Evolutionary conservation across 2,797 vertebrate genomes (phyloP), one percentile per base, ranked within the genome.

Genomic region (Anguilla anguilla): DNA sequence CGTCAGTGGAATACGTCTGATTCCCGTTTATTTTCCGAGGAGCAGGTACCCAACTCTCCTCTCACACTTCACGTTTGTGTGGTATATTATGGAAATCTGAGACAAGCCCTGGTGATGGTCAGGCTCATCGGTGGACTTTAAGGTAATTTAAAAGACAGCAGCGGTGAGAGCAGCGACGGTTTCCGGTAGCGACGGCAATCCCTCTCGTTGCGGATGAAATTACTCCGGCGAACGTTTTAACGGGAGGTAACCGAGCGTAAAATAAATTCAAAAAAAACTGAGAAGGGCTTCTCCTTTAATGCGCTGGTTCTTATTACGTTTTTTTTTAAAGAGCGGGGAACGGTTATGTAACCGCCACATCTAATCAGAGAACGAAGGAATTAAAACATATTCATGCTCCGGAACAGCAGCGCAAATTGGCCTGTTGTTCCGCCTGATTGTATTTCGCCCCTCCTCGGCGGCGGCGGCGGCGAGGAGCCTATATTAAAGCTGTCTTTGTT

Each of bases 121-220:
- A 90, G 89, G 90, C 89, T 89, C 88, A 86, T 90, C 92, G 83
- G 89, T 89, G 90, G 86, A 87, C 88, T 91, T 85, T 84, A 87
- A 86, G 91, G 89, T 91, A 17, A 88, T 88, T 53, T 81, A 19
- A 86, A 87, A 61, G 31, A 61, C 3, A 86, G 89, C 79, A 87
- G 89, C 90, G 89, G 92, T 90, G 90, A 72, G 90, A 91, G 93
- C 91, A 88, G 90, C 91, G 92, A 93, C 86, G 91, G 92, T 91
- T 92, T 89, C 94, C 93, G 94, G 94, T 93, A 94, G 94, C 93
- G 91, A 94, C 93, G 83, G 91, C 94, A 93, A 94, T 94, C 92
- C 94, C 93, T 96, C 94, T 95, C 94, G 92, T 94, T 95, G 93
- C 92, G 89, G 91, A 91, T 91, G 90, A 94, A 94, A 94, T 95